Evolutionary conservation across 2,888 invertebrate species (phyloP), one percentile per base, ranked within the genome.

Genomic region (Macropis europaea): DNA sequence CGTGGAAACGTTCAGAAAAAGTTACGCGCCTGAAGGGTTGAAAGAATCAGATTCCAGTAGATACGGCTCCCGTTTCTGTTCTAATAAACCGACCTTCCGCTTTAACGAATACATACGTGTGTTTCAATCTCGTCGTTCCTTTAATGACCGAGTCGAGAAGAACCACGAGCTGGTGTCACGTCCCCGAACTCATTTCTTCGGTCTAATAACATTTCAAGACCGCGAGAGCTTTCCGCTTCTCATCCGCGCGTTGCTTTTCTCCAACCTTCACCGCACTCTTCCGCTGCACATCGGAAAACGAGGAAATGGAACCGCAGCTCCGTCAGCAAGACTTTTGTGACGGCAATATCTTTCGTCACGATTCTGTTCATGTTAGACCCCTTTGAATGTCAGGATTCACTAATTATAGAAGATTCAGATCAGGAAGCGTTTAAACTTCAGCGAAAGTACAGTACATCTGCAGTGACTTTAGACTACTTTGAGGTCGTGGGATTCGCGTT

Each of bases 201-300:
- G 24, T 32, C 38, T 32, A 32, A 63, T 48, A 48, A 57, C 57
- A 26, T 42, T 47, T 40, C 47, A 19, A 19, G 47, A 56, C 38
- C 17, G 4, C 15, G 15, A 13, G 9, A 28, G 24, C 22, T 24
- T 30, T 13, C 28, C 26, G 13, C 11, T 13, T 11, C 11, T 15
- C 40, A 22, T 17, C 17, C 17, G 3, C 3, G 3, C 3, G 6
- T 4, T 15, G 28, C 45, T 36, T 32, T 30, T 17, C 22, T 13
- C 9, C 2, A 11, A 5, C 9, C 11, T 32, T 48, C n/a, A n/a
- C 13, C 5, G n/a, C 19, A 6, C 34, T 6, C 19, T 11, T 17
- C 9, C 19, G 6, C 15, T 11, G 0, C 5, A 9, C 5, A 22
- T 28, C 11, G 7, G 19, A n/a, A 36, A 50, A 28, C 19, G 28